Evolutionary conservation across 2,888 invertebrate genomes (phyloP), one percentile per base, ranked within the genome.

Genomic region (Clanis bilineata): DNA sequence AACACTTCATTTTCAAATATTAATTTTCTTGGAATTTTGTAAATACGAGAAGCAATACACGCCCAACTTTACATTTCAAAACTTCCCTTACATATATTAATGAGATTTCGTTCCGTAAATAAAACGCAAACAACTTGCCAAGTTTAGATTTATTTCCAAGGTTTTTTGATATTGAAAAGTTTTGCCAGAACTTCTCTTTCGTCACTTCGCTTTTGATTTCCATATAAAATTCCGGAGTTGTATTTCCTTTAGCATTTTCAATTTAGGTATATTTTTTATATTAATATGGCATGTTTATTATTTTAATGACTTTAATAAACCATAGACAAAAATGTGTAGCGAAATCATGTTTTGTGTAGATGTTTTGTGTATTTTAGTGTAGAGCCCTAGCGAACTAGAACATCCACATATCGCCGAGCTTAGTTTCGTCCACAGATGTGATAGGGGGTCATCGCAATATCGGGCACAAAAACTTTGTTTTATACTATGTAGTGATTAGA

Each of bases 151-250:
- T 51, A 51, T 51, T 51, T 51, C 18, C 51, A 32, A 51, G 51
- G 51, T 51, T 51, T 51, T 32, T 15, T 51, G 51, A 51, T 51
- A 51, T 51, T 51, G 51, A 51, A 51, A 51, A 51, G 51, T 51
- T 51, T 41, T 9, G 18, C 32, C 9, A 51, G 51, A 51, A 51
- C 32, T 28, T 51, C 28, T 28, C 51, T 51, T 51, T 51, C 51
- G 51, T 51, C 51, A 51, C 51, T 51, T 51, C 51, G 32, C 18
- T 51, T 51, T 32, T 51, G 18, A 51, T 28, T 51, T 51, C 51
- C 51, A 10, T 15, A 47, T 32, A 18, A 32, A 51, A 32, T 18
- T 51, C 18, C 10, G 32, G 10, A 51, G 18, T 51, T 51, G 32
- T 32, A 32, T 51, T 51, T 51, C 28, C 51, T 32, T 51, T 32